These are phyloP conservation scores for Eulemur rufifrons DNA, from an alignment of 2,113 vertebrate species.

Conservation along the genomic window DNA sequence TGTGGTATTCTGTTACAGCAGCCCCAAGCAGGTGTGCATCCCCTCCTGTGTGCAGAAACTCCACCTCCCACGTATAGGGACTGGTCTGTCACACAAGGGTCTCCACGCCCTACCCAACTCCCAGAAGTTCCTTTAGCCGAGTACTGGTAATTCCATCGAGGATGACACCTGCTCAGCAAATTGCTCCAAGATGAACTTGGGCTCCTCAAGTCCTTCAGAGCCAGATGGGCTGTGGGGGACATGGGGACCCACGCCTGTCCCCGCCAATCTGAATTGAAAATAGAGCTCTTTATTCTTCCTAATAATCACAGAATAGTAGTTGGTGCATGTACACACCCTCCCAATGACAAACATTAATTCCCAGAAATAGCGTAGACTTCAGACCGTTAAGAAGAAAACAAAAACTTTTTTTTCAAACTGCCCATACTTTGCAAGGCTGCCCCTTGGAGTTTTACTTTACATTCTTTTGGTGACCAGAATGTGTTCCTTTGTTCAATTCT, in stretches of 20 bases:
- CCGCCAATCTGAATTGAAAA: not conserved
- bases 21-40: too few relatives aligned
- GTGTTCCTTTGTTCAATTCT: not conserved
- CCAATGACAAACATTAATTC: not conserved
- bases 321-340: not conserved
- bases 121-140: not conserved
- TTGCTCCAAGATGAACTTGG: too few relatives aligned
- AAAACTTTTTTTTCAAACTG: not conserved
- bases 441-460: not conserved
- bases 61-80: not conserved
- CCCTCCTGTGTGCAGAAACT: not conserved
- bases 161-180: not conserved
- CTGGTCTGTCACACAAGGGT: not conserved
- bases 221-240: not conserved
- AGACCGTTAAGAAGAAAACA: not conserved
- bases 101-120: not conserved
- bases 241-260: not conserved
- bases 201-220: not conserved
- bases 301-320: too few relatives aligned
- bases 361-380: not conserved
- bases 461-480: not conserved
- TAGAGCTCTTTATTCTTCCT: not conserved
- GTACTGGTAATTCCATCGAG: not conserved
- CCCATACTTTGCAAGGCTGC: not conserved
- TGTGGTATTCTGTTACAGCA: too few relatives aligned